Evolutionary conservation across 2,113 vertebrate species (phyloP).

Genomic region (Chloroceryle aenea): DNA sequence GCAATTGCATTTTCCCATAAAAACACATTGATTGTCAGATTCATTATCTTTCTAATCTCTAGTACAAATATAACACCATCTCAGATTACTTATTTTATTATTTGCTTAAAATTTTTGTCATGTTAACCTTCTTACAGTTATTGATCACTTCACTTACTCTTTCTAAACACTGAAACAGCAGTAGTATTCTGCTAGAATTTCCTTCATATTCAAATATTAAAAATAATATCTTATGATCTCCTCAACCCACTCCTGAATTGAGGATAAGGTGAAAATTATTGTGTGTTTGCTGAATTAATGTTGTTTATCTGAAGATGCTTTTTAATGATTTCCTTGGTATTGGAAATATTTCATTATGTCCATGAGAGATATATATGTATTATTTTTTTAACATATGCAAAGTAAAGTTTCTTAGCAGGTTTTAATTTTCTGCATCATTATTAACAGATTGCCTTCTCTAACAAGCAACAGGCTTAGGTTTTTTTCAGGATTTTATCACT

Average conservation of each 20-base stretch:
- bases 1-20: background rate
- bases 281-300: background rate
- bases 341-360: background rate
- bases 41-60: background rate
- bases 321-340: background rate
- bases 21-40: background rate
- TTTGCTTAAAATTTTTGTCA: background rate
- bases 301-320: background rate
- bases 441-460: background rate
- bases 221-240: rapidly evolving
- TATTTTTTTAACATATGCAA: background rate
- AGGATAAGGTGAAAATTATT: background rate
- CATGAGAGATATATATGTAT: background rate
- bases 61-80: background rate
- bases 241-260: background rate
- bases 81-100: background rate
- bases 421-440: background rate
- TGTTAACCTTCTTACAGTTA: background rate
- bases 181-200: background rate
- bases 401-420: background rate
- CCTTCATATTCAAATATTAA: background rate
- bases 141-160: background rate
- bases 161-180: background rate
- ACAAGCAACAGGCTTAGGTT: background rate
- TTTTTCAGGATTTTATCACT: background rate